Percentiles rank a stretch among this genome's conserved stretches.
These are phyloP conservation scores for Pantherophis alleghaniensis DNA, from an alignment of 2,797 vertebrate species.

Conservation along the genomic window DNA sequence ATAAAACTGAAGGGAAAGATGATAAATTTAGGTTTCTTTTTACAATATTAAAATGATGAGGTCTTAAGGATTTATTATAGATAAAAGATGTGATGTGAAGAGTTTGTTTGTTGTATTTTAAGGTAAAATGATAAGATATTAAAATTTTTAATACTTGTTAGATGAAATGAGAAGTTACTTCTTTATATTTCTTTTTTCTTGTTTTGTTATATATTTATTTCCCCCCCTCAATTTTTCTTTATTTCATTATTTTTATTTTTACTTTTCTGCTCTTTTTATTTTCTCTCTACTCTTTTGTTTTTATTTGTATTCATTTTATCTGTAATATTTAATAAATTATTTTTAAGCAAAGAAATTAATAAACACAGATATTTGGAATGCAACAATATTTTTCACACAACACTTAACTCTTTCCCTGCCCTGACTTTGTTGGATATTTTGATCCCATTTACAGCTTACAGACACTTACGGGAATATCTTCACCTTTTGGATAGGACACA, in stretches of 20 bases:
- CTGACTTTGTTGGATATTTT: neutral
- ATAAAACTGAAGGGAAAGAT: neutral
- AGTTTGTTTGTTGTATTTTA: neutral
- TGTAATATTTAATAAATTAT: neutral
- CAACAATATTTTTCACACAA: neutral
- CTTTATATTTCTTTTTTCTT: neutral
- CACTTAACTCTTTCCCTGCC: neutral
- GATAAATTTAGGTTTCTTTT: neutral
- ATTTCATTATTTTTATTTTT: neutral
- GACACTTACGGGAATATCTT: slow-evolving; percentile 5
- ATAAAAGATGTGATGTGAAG: neutral
- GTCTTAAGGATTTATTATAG: neutral
- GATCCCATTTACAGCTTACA: neutral
- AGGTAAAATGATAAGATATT: neutral
- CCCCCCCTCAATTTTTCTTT: neutral
- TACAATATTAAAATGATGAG: neutral
- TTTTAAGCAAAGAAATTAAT: neutral
- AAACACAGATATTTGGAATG: neutral
- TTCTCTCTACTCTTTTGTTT: neutral
- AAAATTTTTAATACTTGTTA: neutral
- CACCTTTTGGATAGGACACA: slow-evolving; percentile 22
- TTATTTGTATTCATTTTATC: neutral
- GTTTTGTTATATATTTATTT: neutral
- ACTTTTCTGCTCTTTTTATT: neutral
- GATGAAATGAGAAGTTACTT: neutral